phyloP scores from a whole-genome alignment of 2,797 vertebrate species.

The Rhinatrema bivittatum region DNA sequence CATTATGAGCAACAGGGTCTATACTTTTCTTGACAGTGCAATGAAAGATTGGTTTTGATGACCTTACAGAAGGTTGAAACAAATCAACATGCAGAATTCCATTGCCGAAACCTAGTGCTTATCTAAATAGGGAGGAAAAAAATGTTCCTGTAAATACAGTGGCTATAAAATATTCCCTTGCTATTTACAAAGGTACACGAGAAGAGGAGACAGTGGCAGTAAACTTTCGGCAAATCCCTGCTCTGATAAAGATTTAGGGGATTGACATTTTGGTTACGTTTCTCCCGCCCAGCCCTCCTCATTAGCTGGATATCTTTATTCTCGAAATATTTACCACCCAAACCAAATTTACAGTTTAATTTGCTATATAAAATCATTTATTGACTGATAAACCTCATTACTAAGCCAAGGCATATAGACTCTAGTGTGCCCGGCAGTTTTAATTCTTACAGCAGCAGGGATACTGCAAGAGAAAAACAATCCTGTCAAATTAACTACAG shows the following conservation, averaged over 20 bases:
- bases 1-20: no score
- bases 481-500: conserved; percentile 87
- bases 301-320: conserved; percentile 67
- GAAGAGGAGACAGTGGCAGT: conserved; percentile 24
- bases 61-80: no score
- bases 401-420: conserved; percentile 56
- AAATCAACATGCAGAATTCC: no score
- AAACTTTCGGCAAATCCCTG: conserved; percentile 43
- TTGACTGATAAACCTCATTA: conserved; percentile 83
- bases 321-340: conserved; percentile 81
- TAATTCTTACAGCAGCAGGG: conserved; percentile 91
- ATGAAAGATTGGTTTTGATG: no score
- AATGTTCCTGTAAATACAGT: conserved; percentile 36
- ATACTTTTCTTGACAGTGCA: no score
- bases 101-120: no score
- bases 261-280: conserved; percentile 58
- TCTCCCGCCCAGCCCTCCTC: conserved; percentile 51
- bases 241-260: conserved; percentile 56
- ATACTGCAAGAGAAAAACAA: conserved; percentile 87
- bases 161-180: conserved; percentile 30
- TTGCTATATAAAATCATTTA: conserved; percentile 87
- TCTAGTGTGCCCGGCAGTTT: conserved; percentile 70
- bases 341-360: conserved; percentile 89
- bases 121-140: conserved; percentile 21
- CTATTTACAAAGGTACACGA: conserved; percentile 30